Evolutionary conservation across 2,797 vertebrate species (phyloP).

Genomic region (Myotis findleyi): DNA sequence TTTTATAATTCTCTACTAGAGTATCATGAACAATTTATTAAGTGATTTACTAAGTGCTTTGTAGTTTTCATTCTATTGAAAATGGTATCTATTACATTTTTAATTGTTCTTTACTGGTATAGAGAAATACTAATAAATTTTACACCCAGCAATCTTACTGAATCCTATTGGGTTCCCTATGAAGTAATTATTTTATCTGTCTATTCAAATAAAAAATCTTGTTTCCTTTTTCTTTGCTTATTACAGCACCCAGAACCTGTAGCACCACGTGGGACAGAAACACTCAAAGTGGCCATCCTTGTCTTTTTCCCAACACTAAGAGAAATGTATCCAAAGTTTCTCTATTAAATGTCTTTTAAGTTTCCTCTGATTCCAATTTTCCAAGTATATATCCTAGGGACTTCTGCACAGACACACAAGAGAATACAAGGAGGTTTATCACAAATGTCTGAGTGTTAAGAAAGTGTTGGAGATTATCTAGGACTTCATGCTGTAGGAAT

Average conservation of each 20-base stretch:
- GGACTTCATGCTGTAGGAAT: neutral
- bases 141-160: constrained; percentile 7
- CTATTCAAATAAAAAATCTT: neutral
- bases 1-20: neutral
- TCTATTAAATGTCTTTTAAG: constrained; percentile 39
- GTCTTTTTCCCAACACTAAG: neutral
- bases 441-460: neutral
- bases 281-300: neutral
- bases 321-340: neutral
- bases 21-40: neutral
- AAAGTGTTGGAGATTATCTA: neutral
- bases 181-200: constrained; percentile 34
- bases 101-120: neutral
- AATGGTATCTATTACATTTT: constrained; percentile 34
- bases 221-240: neutral
- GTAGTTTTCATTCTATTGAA: constrained; percentile 3
- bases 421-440: neutral
- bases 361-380: neutral
- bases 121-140: constrained; percentile 33
- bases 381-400: neutral
- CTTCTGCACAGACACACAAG: neutral
- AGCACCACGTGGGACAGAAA: neutral
- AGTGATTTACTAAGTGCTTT: neutral
- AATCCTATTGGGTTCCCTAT: neutral
- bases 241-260: neutral